These are phyloP conservation scores for Rhopalosiphum maidis DNA, from an alignment of 1,140 invertebrate genomes.

Conservation along the genomic window DNA sequence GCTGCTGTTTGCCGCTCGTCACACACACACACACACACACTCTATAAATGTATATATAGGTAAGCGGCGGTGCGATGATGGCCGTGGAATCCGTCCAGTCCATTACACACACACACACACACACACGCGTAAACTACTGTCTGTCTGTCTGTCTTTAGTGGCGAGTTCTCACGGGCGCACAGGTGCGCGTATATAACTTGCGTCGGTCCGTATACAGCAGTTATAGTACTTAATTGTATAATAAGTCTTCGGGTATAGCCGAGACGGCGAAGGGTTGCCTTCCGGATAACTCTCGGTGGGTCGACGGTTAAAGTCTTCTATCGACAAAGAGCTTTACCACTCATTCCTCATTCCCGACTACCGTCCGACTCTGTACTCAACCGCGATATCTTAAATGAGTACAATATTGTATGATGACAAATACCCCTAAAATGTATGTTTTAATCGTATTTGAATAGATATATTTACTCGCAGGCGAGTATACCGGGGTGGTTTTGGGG, in stretches of 20 bases:
- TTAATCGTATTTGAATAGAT: no score
- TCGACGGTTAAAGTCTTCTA: background rate
- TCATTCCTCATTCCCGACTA: background rate
- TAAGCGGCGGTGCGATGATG: conserved; percentile 4
- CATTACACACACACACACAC: conserved; percentile 9
- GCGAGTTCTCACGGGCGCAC: conserved; percentile 38
- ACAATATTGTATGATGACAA: no score
- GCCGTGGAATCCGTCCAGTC: conserved; percentile 33
- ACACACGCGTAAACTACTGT: background rate
- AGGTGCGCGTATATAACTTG: background rate
- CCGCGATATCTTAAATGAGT: no score
- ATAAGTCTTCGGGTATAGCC: background rate
- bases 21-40: background rate
- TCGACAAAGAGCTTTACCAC: background rate
- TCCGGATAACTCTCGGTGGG: background rate
- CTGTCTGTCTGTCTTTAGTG: conserved; percentile 17
- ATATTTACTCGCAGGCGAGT: no score
- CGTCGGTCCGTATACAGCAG: background rate
- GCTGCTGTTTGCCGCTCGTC: conserved; percentile 6
- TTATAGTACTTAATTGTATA: background rate
- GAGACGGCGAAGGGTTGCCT: background rate
- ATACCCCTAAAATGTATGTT: no score
- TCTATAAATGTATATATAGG: background rate
- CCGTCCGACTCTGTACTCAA: background rate
- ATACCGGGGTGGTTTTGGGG: no score